A percentile compares a stretch with the other conserved stretches of the same genome.
Conservation (phyloP, 1,140 invertebrate species). For the Sitodiplosis mosellana region DNA sequence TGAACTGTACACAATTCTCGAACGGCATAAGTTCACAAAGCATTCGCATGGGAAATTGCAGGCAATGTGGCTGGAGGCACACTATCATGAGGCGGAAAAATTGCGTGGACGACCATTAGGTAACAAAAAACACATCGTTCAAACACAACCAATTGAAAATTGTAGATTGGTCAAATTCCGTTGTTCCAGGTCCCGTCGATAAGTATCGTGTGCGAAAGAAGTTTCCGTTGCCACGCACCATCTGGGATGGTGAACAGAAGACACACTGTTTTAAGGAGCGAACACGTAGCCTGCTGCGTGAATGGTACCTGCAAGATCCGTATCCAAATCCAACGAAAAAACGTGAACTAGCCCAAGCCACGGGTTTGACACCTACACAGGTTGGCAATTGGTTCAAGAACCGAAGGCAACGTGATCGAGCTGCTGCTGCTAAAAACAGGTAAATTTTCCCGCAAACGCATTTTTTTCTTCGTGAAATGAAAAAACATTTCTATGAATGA, state of each 20-base stretch:
- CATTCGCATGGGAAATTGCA: slow-evolving; percentile 93
- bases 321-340: slow-evolving; percentile 99
- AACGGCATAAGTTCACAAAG: slow-evolving; percentile 92
- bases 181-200: slow-evolving; percentile 70
- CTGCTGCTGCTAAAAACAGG: slow-evolving; percentile 98
- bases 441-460: no score
- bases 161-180: neutral
- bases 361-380: slow-evolving; percentile 95
- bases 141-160: neutral
- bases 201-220: slow-evolving; percentile 99
- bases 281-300: slow-evolving; percentile 80
- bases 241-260: slow-evolving; percentile 99
- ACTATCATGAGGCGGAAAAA: slow-evolving; percentile 96
- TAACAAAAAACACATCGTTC: slow-evolving; percentile 6
- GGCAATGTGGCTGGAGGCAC: slow-evolving; percentile 93
- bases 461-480: no score
- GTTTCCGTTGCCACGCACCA: slow-evolving; percentile 93
- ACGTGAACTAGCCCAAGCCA: slow-evolving; percentile 88
- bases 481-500: no score
- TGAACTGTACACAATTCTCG: slow-evolving; percentile 88
- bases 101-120: slow-evolving; percentile 80
- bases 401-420: slow-evolving; percentile 88
- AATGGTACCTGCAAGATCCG: slow-evolving; percentile 98
- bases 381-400: slow-evolving; percentile 99
- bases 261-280: slow-evolving; percentile 99